phyloP scores from a whole-genome alignment of 23 tunicate genomes.

The Diplosoma virens region DNA sequence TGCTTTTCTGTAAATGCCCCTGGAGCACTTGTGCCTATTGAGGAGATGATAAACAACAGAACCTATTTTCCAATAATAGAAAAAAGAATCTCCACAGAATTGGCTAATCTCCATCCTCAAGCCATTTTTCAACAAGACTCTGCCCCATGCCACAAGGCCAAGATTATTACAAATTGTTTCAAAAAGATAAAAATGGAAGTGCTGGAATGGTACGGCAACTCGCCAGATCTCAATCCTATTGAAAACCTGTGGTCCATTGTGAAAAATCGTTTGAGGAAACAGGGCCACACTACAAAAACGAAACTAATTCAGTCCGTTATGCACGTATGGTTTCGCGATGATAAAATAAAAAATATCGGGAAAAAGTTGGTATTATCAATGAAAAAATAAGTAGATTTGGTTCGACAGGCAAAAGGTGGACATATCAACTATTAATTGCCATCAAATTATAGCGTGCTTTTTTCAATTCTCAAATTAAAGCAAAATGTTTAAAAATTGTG shows the following conservation, averaged over 20 bases:
- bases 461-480: neutral
- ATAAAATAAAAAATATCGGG: neutral
- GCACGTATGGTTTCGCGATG: neutral
- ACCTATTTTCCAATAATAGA: constrained; percentile 19
- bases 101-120: constrained; percentile 3
- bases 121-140: neutral
- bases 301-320: neutral
- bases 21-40: constrained; percentile 12
- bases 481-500: constrained; percentile 9
- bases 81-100: constrained; percentile 3
- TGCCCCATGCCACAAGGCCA: constrained; percentile 24
- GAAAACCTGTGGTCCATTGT: neutral
- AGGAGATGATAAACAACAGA: constrained; percentile 17
- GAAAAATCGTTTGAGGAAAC: neutral
- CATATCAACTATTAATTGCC: constrained; percentile 12
- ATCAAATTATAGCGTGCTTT: constrained; percentile 3
- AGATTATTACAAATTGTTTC: neutral
- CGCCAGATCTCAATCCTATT: neutral
- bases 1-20: constrained; percentile 26
- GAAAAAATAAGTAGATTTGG: neutral
- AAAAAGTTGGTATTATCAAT: neutral
- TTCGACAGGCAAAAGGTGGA: constrained; percentile 8
- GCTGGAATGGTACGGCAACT: neutral
- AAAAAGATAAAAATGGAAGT: neutral
- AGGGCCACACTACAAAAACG: neutral